Percentiles rank a stretch among this genome's conserved stretches.
Conservation (phyloP, 1,140 invertebrate genomes). For the Piezodorus guildinii region DNA sequence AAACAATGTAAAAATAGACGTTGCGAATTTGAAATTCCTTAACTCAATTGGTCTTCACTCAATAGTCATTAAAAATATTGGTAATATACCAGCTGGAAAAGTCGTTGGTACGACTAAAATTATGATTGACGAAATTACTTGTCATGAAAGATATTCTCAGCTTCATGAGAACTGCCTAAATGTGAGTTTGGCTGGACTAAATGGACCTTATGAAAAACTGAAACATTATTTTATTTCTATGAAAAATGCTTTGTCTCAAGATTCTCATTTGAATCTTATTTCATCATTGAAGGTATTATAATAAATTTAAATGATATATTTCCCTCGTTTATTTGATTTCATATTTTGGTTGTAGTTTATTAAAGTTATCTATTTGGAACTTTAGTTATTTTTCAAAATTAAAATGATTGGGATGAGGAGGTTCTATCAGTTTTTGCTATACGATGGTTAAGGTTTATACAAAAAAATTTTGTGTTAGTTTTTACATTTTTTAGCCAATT, state of each 20-base stretch:
- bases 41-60: slow-evolving; percentile 15
- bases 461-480: too few relatives aligned
- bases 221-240: slow-evolving; percentile 1
- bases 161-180: too few relatives aligned
- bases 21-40: slow-evolving; percentile 9
- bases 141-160: slow-evolving; percentile 17
- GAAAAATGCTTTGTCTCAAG: not conserved
- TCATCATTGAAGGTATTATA: too few relatives aligned
- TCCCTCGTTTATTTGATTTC: too few relatives aligned
- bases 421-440: too few relatives aligned
- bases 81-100: slow-evolving; percentile 16
- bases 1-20: slow-evolving; percentile 6
- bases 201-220: not conserved
- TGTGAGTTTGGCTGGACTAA: not conserved
- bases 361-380: too few relatives aligned
- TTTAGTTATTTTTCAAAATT: too few relatives aligned
- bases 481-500: too few relatives aligned
- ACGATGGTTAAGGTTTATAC: too few relatives aligned
- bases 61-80: slow-evolving; percentile 18
- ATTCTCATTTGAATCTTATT: not conserved
- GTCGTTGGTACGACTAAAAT: slow-evolving; percentile 17
- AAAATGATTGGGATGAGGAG: too few relatives aligned
- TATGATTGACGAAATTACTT: slow-evolving; percentile 14
- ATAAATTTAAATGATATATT: too few relatives aligned
- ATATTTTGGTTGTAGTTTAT: too few relatives aligned